Evolutionary conservation across 2,113 vertebrate species (phyloP), one percentile per base, ranked within the genome.

Genomic region (Catagonus wagneri): DNA sequence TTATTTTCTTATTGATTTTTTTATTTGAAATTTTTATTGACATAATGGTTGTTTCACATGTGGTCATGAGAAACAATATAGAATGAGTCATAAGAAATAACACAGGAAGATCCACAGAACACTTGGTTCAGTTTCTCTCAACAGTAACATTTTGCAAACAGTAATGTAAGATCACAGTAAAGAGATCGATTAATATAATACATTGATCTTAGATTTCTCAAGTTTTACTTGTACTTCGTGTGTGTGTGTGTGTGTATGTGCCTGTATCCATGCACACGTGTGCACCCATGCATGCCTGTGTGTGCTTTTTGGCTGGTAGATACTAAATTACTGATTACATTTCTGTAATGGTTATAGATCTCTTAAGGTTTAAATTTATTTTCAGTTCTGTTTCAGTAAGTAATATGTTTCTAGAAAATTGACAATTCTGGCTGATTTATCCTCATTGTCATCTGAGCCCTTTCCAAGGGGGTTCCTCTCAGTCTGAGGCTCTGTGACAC

Each of bases 1-100:
- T 95, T 90, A 72, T 78, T 94, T 94, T 87, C 88, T 78, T 34
- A 10, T 84, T 74, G 78, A 89, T 29, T 93, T 86, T 86, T 93
- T 94, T 61, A 90, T 44, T 87, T 69, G 84, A 80, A 79, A 88
- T 10, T 25, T 87, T 95, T 79, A 58, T 87, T 65, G 69, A 52
- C 27, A 10, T 61, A 76, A 92, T 66, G 32, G 29, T 50, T 58
- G 54, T 88, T 36, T 75, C 50, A 79, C 11, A 52, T 5, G 34
- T 56, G 36, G 29, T 63, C 87, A 34, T 89, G n/a, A 78, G 66
- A 79, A 92, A 72, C 83, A 79, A 84, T 71, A 39, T 16, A 17
- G 71, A 61, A 72, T 71, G 80, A 50, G 29, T 63, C 87, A 34
- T 89, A 36, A 78, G 66, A 79, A 92, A 72, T 87, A 79, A 84